These are phyloP conservation scores for Athalia circularis DNA, from an alignment of 2,888 invertebrate species.

Conservation along the genomic window DNA sequence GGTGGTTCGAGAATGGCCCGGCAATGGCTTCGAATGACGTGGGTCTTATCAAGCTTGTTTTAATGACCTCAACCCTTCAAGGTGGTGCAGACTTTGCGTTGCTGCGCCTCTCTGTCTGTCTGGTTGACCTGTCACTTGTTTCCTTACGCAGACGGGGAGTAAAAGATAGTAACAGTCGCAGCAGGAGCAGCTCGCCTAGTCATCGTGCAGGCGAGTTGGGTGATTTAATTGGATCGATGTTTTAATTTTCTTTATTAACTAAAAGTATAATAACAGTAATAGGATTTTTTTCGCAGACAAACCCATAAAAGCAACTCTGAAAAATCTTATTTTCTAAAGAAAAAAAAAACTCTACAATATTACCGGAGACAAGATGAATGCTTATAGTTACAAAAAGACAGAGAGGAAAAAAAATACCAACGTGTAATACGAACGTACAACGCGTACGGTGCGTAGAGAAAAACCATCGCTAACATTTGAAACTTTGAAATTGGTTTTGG, in stretches of 20 bases:
- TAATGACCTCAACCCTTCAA: conserved; percentile 38
- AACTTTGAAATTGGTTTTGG: conserved; percentile 24
- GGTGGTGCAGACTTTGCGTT: conserved; percentile 16
- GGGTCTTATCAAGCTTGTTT: conserved; percentile 39
- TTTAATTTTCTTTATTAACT: not conserved
- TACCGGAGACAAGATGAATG: too few relatives aligned
- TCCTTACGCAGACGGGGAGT: not conserved
- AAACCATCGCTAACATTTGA: not conserved
- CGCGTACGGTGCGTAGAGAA: not conserved
- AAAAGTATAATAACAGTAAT: not conserved
- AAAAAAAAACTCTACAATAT: too few relatives aligned
- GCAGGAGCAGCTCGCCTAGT: not conserved
- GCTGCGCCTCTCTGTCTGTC: conserved; percentile 11
- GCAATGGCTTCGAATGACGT: conserved; percentile 35
- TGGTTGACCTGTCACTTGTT: not conserved
- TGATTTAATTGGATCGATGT: conserved; percentile 18
- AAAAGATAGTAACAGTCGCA: too few relatives aligned
- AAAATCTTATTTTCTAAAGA: too few relatives aligned
- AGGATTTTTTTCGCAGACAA: too few relatives aligned
- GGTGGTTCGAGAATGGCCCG: conserved; percentile 31
- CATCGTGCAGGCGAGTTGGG: conserved; percentile 6
- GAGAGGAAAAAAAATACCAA: too few relatives aligned
- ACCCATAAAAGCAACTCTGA: too few relatives aligned
- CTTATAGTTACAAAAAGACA: too few relatives aligned
- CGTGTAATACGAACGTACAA: too few relatives aligned